A percentile compares a stretch with the other conserved stretches of the same genome.
Evolutionary conservation across 2,113 vertebrate species (phyloP).

Genomic region (Indicator maculatus): DNA sequence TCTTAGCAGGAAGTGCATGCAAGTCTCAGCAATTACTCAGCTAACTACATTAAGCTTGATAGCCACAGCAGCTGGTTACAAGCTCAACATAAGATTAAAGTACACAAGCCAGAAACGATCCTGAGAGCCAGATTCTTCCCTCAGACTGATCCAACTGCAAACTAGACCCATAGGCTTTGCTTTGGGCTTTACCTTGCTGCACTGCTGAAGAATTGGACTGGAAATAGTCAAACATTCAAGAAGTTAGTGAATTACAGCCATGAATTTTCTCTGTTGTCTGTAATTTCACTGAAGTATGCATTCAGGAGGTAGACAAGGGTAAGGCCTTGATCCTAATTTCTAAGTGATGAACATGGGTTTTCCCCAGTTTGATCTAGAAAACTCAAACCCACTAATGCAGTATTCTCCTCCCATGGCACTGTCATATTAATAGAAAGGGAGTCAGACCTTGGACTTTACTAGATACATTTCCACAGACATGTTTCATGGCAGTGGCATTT

Average conservation of each 20-base stretch:
- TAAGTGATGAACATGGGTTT: not conserved
- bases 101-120: not conserved
- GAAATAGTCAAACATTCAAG: not conserved
- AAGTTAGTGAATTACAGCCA: not conserved
- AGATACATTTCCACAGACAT: not conserved
- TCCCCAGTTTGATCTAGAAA: not conserved
- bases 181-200: not conserved
- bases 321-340: not conserved
- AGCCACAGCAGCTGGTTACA: conserved; percentile 35
- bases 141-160: not conserved
- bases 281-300: not conserved
- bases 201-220: not conserved
- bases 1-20: conserved; percentile 59
- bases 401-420: not conserved
- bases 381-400: not conserved
- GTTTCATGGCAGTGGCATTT: not conserved
- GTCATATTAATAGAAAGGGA: not conserved
- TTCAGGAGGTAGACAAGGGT: not conserved
- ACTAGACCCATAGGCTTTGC: not conserved
- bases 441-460: not conserved
- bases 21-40: conserved; percentile 51
- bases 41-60: conserved; percentile 58
- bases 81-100: conserved; percentile 10
- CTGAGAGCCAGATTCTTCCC: not conserved
- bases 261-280: not conserved